phyloP scores from a whole-genome alignment of 2,113 vertebrate species.

The Notiomystis cincta region DNA sequence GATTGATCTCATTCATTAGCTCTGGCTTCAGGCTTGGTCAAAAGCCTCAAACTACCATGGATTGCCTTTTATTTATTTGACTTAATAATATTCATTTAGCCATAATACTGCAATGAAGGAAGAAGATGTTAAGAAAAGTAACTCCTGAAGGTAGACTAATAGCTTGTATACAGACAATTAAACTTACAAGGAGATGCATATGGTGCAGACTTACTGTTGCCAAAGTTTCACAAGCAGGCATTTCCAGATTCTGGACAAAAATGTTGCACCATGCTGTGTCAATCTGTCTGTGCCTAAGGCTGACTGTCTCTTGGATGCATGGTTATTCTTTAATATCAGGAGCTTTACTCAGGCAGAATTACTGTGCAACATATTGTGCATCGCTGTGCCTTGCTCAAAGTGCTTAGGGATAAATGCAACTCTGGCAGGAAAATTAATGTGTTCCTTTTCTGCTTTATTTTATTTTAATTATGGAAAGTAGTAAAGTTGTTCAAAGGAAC shows the following conservation, averaged over 20 bases:
- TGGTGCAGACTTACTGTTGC: slow-evolving; percentile 29
- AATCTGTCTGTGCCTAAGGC: slow-evolving; percentile 43
- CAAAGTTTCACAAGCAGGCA: slow-evolving; percentile 39
- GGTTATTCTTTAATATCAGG: slow-evolving; percentile 15
- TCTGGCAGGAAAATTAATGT: neutral
- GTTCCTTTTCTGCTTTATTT: slow-evolving; percentile 13
- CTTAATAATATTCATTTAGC: neutral
- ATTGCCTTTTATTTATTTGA: neutral
- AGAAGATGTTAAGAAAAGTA: neutral
- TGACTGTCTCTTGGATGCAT: slow-evolving; percentile 44
- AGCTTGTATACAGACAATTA: slow-evolving; percentile 48
- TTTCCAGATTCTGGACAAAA: slow-evolving; percentile 40
- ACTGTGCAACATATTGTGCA: slow-evolving; percentile 37
- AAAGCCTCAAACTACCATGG: neutral
- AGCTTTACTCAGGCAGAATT: slow-evolving; percentile 11
- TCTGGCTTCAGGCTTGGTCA: neutral
- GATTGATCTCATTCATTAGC: neutral
- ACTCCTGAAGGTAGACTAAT: slow-evolving; percentile 41
- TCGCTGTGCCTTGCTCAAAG: neutral
- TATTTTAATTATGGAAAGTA: slow-evolving; percentile 41
- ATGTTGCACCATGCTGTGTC: slow-evolving; percentile 46
- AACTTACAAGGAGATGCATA: slow-evolving; percentile 50
- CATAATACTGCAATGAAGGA: neutral
- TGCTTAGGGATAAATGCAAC: slow-evolving; percentile 25
- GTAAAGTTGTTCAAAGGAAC: neutral